phyloP scores from a whole-genome alignment of 2,113 vertebrate genomes.

The Naja naja region DNA sequence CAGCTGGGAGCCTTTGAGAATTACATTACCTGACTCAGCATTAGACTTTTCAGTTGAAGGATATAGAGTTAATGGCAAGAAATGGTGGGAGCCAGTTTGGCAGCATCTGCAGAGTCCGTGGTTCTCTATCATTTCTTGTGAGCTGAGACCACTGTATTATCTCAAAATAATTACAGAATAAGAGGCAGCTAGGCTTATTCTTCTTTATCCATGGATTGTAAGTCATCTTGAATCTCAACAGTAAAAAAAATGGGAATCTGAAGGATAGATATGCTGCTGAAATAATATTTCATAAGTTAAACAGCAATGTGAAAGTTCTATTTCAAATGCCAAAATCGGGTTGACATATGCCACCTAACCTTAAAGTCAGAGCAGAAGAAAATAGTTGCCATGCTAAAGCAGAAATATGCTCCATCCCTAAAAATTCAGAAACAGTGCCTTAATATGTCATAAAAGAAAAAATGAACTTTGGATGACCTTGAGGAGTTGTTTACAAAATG shows the following conservation, averaged over 20 bases:
- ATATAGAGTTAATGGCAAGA: background rate
- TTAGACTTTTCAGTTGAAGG: background rate
- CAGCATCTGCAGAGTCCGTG: background rate
- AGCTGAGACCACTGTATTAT: background rate
- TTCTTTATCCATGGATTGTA: background rate
- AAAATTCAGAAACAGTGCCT: slow-evolving; percentile 48
- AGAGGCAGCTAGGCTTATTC: background rate
- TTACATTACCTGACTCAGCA: background rate
- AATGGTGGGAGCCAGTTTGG: background rate
- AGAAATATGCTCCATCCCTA: slow-evolving; percentile 38
- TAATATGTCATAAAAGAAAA: slow-evolving; percentile 48
- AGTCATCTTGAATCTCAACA: background rate
- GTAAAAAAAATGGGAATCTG: background rate
- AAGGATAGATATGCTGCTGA: slow-evolving; percentile 13
- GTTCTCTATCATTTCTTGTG: background rate
- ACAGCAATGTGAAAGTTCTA: slow-evolving; percentile 16
- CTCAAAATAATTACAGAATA: background rate
- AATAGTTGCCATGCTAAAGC: slow-evolving; percentile 48
- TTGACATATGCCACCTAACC: slow-evolving; percentile 55
- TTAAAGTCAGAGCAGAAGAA: slow-evolving; percentile 43
- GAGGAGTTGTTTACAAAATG: slow-evolving; percentile 52
- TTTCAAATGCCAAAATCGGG: slow-evolving; percentile 50
- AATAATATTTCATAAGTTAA: slow-evolving; percentile 19
- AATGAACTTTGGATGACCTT: slow-evolving; percentile 57
- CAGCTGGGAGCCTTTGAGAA: background rate